Evolutionary conservation across 2,113 vertebrate genomes (phyloP).

Genomic region (Phaethornis superciliosus): DNA sequence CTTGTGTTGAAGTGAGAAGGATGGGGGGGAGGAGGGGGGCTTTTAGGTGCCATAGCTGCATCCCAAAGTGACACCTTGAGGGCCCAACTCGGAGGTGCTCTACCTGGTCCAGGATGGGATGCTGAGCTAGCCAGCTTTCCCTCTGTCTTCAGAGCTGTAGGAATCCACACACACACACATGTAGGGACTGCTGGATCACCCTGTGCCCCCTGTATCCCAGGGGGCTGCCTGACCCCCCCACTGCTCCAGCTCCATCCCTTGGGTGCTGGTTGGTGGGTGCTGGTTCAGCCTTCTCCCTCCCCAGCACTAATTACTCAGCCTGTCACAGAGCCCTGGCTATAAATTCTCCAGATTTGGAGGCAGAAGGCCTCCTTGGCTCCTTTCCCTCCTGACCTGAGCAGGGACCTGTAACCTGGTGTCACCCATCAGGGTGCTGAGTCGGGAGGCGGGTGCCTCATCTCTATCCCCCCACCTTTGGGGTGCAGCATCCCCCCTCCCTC

Average conservation of each 20-base stretch:
- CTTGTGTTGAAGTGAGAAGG: fast-evolving
- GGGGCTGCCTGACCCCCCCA: not conserved
- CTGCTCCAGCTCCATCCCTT: not conserved
- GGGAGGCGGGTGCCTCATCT: not conserved
- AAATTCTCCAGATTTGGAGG: not conserved
- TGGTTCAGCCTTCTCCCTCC: slow-evolving; percentile 29
- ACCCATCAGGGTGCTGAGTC: not conserved
- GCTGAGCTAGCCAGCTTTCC: not conserved
- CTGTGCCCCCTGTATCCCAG: not conserved
- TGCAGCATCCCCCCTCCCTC: not conserved
- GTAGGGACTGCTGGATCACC: not conserved
- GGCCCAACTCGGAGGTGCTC: not conserved
- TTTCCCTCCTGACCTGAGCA: not conserved
- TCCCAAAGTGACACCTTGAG: fast-evolving
- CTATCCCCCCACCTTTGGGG: not conserved
- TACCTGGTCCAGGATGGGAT: not conserved
- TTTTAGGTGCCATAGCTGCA: not conserved
- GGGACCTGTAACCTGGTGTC: not conserved
- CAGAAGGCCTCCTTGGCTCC: slow-evolving; percentile 2
- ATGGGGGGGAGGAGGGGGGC: not conserved
- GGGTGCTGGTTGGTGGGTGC: not conserved
- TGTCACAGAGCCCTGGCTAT: not conserved
- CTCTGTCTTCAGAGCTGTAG: not conserved
- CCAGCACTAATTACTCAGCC: not conserved
- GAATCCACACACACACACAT: not conserved